Conservation (phyloP, 2,888 invertebrate species). For the Epinotia ramella region DNA sequence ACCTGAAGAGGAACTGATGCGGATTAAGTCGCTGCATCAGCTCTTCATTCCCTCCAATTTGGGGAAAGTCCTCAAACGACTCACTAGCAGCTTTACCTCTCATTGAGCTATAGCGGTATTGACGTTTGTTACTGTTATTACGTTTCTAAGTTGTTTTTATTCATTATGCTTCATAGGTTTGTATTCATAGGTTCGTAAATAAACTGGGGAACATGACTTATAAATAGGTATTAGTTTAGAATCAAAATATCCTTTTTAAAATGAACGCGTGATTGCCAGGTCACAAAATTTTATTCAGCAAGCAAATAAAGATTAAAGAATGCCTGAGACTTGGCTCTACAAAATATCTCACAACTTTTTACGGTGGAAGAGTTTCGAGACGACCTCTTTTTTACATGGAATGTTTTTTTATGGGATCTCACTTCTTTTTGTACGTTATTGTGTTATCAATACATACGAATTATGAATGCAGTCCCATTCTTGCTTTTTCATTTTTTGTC, state of each 20-base stretch:
- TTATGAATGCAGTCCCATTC: no score
- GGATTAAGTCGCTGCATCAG: slow-evolving; percentile 63
- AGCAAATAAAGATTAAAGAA: no score
- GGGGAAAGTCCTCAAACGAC: slow-evolving; percentile 22
- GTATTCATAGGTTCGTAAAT: background rate
- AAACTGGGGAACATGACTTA: background rate
- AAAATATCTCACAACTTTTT: no score
- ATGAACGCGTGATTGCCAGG: no score
- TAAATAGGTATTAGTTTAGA: background rate
- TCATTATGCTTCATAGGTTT: slow-evolving; percentile 30
- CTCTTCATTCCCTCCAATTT: slow-evolving; percentile 56
- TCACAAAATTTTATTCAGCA: no score
- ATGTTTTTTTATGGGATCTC: no score
- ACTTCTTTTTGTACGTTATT: no score
- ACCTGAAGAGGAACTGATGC: slow-evolving; percentile 58
- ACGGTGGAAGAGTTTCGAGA: no score
- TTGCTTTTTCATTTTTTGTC: no score
- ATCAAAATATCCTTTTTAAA: background rate
- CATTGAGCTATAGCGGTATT: background rate
- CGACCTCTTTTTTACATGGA: no score
- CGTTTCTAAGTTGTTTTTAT: background rate
- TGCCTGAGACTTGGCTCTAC: no score
- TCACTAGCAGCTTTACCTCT: background rate
- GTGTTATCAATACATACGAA: no score
- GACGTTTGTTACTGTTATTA: background rate